Percentiles rank a stretch among this genome's conserved stretches.
Evolutionary conservation across 2,888 invertebrate species (phyloP).

Genomic region (Euspilapteryx auroguttella): DNA sequence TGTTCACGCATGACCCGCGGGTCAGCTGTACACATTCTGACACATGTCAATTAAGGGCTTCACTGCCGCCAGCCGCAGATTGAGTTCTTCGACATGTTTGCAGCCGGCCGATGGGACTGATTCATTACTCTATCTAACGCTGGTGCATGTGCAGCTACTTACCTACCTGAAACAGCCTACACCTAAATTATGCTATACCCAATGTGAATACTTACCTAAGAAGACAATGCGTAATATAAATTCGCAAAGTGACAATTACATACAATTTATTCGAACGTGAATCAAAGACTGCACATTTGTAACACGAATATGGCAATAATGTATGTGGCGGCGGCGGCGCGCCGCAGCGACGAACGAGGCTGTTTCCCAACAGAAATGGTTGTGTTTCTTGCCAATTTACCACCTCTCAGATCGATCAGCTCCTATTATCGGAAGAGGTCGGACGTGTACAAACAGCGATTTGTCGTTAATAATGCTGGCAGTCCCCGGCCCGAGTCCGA

Average conservation of each 20-base stretch:
- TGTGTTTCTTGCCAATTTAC: conserved; percentile 46
- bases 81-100: conserved; percentile 55
- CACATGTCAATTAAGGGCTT: conserved; percentile 55
- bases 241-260: conserved; percentile 4
- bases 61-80: conserved; percentile 41
- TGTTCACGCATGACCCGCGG: conserved; percentile 49
- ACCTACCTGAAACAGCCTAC: too few species aligned
- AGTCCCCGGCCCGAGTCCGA: conserved; percentile 26
- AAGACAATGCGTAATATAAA: conserved; percentile 4
- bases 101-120: conserved; percentile 44
- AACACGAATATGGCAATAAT: conserved; percentile 4
- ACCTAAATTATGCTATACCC: too few species aligned
- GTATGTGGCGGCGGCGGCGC: too few species aligned
- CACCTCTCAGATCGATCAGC: conserved; percentile 46
- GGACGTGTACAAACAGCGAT: conserved; percentile 60
- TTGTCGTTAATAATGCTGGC: conserved; percentile 47
- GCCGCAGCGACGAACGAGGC: background rate
- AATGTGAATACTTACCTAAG: too few species aligned
- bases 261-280: conserved; percentile 3
- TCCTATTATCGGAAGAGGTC: conserved; percentile 54
- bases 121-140: conserved; percentile 35
- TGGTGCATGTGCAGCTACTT: background rate
- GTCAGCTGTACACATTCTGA: conserved; percentile 54
- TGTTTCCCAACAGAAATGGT: conserved; percentile 22
- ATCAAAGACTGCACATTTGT: conserved; percentile 1